A percentile compares a stretch with the other conserved stretches of the same genome.
phyloP scores from a whole-genome alignment of 2,797 vertebrate species.

The Eulemur mongoz region DNA sequence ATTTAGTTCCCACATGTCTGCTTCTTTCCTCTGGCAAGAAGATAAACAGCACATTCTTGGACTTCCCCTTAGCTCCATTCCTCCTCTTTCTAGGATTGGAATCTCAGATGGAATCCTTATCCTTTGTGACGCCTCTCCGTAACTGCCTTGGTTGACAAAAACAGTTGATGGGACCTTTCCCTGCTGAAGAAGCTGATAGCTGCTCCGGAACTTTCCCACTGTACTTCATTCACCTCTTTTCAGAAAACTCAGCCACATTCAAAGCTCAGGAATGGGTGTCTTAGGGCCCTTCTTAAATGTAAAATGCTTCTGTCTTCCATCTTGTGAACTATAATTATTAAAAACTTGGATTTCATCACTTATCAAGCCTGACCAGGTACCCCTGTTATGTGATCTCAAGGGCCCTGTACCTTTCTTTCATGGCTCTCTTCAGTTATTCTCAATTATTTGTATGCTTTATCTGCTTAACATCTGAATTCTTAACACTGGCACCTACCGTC shows the following conservation, averaged over 20 bases:
- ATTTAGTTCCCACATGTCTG: not conserved
- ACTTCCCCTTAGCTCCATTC: conserved; percentile 6
- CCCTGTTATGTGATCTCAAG: not conserved
- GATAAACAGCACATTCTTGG: conserved; percentile 17
- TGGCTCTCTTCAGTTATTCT: not conserved
- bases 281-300: not conserved
- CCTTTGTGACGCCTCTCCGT: not conserved
- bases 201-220: not conserved
- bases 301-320: not conserved
- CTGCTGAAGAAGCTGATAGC: conserved; percentile 23
- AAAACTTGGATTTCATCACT: conserved; percentile 28
- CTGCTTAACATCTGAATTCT: conserved; percentile 33
- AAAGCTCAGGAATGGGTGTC: not conserved
- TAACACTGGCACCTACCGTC: not conserved
- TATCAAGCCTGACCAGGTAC: not conserved
- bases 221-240: not conserved
- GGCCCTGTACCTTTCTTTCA: not conserved
- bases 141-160: conserved; percentile 7
- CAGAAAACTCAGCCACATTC: not conserved
- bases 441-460: not conserved
- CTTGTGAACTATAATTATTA: conserved; percentile 10
- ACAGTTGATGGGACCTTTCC: not conserved
- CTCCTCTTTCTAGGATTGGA: not conserved
- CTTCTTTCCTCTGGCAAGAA: conserved; percentile 38
- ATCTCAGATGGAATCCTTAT: conserved; percentile 36